Evolutionary conservation across 2,113 vertebrate genomes (phyloP).

Genomic region (Oryctolagus cuniculus): DNA sequence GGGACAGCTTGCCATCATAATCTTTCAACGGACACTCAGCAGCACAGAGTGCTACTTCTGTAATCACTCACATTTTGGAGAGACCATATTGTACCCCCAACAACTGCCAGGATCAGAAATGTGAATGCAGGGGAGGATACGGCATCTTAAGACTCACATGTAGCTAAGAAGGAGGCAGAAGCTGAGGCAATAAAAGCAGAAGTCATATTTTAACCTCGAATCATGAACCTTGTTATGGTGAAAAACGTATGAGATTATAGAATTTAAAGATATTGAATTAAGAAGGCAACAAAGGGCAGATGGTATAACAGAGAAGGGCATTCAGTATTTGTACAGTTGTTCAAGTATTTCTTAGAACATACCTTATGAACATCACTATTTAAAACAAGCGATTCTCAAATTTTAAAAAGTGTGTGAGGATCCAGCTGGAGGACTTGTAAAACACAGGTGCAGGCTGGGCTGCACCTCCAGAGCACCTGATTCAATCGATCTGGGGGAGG

Average conservation of each 20-base stretch:
- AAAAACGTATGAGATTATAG: not conserved
- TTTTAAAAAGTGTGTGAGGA: not conserved
- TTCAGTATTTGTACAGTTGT: not conserved
- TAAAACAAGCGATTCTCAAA: slow-evolving; percentile 26
- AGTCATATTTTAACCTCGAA: not conserved
- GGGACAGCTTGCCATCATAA: not conserved
- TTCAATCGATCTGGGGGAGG: not conserved
- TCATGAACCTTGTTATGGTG: not conserved
- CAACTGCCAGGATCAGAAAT: not conserved
- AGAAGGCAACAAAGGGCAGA: not conserved
- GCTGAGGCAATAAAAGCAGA: not conserved
- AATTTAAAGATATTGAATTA: slow-evolving; percentile 37
- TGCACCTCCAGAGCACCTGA: not conserved
- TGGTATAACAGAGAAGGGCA: not conserved
- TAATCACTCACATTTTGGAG: slow-evolving; percentile 13
- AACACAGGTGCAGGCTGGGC: not conserved
- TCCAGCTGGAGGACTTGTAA: not conserved
- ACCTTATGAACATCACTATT: not conserved
- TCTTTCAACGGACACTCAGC: not conserved
- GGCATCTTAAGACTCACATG: not conserved
- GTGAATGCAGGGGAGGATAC: not conserved
- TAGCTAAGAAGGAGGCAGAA: not conserved
- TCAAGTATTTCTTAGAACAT: slow-evolving; percentile 27
- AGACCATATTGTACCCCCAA: not conserved
- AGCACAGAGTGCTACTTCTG: not conserved